Percentiles rank a stretch among this genome's conserved stretches.
phyloP scores from a whole-genome alignment of 2,113 vertebrate species.

The Paedocypris sp. region DNA sequence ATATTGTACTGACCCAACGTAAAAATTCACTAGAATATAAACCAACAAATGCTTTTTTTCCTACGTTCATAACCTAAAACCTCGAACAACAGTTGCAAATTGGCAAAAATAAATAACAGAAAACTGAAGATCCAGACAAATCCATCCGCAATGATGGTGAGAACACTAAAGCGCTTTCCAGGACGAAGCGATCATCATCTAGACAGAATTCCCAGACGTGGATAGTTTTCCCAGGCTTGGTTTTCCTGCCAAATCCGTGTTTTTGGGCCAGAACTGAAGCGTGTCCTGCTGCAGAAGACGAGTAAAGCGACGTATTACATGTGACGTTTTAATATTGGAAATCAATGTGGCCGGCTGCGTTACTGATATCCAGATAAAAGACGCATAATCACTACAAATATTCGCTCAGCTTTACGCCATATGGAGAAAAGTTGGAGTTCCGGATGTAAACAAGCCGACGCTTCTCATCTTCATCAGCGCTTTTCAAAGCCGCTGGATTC shows the following conservation, averaged over 20 bases:
- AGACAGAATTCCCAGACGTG: conserved; percentile 42
- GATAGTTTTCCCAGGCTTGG: conserved; percentile 47
- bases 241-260: conserved; percentile 43
- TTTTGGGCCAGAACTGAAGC: conserved; percentile 24
- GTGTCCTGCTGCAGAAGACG: conserved; percentile 42
- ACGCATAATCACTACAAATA: conserved; percentile 39
- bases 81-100: too few species aligned
- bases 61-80: too few species aligned
- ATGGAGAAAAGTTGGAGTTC: conserved; percentile 37
- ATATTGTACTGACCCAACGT: too few species aligned
- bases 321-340: conserved; percentile 48
- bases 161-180: conserved; percentile 30
- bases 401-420: conserved; percentile 20
- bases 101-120: too few species aligned
- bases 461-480: background rate
- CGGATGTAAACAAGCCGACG: background rate
- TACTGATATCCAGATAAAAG: conserved; percentile 47
- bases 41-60: too few species aligned
- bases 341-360: conserved; percentile 48
- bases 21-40: too few species aligned
- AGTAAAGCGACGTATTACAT: conserved; percentile 47
- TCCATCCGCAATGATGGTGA: conserved; percentile 24
- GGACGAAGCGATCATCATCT: conserved; percentile 33
- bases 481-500: background rate
- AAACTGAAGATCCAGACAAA: conserved; percentile 13